Conservation (phyloP, 30 jellyfish, hydroid and myxozoan genomes). For the Rhopilema esculentum region DNA sequence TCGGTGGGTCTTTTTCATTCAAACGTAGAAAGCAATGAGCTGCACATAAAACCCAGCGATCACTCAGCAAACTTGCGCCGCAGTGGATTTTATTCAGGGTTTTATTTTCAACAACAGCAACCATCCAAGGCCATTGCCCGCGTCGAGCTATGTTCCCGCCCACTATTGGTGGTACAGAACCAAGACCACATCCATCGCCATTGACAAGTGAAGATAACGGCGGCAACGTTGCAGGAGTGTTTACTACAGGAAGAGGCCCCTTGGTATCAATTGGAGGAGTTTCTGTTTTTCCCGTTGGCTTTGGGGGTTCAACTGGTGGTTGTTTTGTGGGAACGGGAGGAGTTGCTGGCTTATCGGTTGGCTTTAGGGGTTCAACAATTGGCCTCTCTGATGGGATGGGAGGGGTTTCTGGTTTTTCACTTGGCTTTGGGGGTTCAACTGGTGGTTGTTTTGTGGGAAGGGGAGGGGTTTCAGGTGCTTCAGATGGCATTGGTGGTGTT, state of each 20-base stretch:
- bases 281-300: conserved; percentile 16
- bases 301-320: conserved; percentile 32
- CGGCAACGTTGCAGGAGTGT: conserved; percentile 17
- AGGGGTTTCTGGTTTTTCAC: conserved; percentile 23
- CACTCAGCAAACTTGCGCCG: conserved; percentile 67
- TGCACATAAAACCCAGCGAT: conserved; percentile 74
- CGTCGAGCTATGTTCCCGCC: conserved; percentile 52
- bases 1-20: conserved; percentile 19
- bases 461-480: conserved; percentile 37
- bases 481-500: conserved; percentile 43
- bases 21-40: conserved; percentile 67
- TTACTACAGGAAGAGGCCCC: conserved; percentile 10
- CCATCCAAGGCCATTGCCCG: conserved; percentile 82
- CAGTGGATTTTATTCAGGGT: conserved; percentile 44
- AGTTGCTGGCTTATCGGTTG: not conserved
- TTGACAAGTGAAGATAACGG: conserved; percentile 42
- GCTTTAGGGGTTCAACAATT: too few species aligned
- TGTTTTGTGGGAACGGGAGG: conserved; percentile 32
- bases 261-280: not conserved
- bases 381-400: not conserved
- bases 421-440: conserved; percentile 31
- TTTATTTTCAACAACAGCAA: conserved; percentile 44
- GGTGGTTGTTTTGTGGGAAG: conserved; percentile 42
- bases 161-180: conserved; percentile 20
- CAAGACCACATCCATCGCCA: conserved; percentile 39